phyloP scores from a whole-genome alignment of 2,888 invertebrate genomes.

The Chymomyza caudatula region DNA sequence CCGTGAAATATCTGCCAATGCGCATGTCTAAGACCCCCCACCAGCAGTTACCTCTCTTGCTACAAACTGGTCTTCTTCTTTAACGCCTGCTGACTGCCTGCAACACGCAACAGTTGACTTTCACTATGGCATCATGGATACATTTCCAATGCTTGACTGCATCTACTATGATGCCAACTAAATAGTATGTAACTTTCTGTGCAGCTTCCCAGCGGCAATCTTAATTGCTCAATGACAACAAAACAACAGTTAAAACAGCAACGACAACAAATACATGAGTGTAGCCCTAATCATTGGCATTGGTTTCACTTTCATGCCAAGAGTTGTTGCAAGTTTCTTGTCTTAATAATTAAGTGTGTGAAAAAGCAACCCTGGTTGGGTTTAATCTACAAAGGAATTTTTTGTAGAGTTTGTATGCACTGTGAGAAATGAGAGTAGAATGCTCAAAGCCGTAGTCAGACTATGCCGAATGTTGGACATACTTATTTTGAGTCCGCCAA shows the following conservation, averaged over 20 bases:
- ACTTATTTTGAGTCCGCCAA: too few species aligned
- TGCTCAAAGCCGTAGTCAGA: too few species aligned
- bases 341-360: constrained; percentile 28
- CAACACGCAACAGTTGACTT: constrained; percentile 68
- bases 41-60: neutral
- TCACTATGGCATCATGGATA: constrained; percentile 47
- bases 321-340: neutral
- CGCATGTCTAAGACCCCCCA: constrained; percentile 47
- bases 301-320: constrained; percentile 51
- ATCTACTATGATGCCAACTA: constrained; percentile 35
- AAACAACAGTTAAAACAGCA: neutral
- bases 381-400: constrained; percentile 27
- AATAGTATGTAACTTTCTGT: neutral
- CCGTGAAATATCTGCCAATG: constrained; percentile 47
- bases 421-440: neutral
- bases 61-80: neutral
- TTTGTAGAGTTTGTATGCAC: constrained; percentile 31
- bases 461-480: too few species aligned
- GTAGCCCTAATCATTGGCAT: constrained; percentile 48
- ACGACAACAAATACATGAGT: neutral
- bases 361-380: neutral
- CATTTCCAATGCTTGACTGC: constrained; percentile 27
- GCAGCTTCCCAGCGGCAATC: constrained; percentile 47
- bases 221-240: constrained; percentile 57
- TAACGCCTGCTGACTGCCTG: constrained; percentile 28